Base-by-base conservation (phyloP, 1,140 invertebrate species). In the Batillaria attramentaria region DNA sequence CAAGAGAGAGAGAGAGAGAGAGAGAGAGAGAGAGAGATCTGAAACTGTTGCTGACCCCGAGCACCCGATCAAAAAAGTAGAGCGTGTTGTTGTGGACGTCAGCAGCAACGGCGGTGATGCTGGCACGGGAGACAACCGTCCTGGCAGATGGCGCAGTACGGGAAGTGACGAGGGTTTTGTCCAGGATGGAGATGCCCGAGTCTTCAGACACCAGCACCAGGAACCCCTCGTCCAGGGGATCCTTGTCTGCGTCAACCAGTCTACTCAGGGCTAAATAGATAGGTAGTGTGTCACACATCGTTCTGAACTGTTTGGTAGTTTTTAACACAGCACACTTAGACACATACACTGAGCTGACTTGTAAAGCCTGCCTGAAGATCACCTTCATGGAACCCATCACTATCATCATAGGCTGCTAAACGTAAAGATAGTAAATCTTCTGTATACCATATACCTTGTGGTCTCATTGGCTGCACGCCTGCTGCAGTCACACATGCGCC, bases 51-150 rank as follows among this genome's bases (percentile, higher is more conserved):
- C 72, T 35, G 28, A 73, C 72, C 16, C 50, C 28, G n/a, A 57
- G 6, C n/a, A 20, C 37, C 10, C 72, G 46, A 24, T 73, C 46
- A 35, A 57, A 73, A n/a, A 73, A 73, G 35, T 73, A 73, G 28
- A 73, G 33, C 1, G 39, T 2, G 5, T n/a, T 57, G 16, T 73
- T 20, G 28, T 1, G 5, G 28, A 73, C 72, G 50, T 73, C 72
- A 37, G 50, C 72, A 37, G 46, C 50, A 31, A 73, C 60, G 43
- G 72, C 72, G 2, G 50, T 73, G 46, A 73, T 33, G 50, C 72
- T 60, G 46, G 54, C 46, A 54, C 33, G 72, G 35, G 50, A 20
- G 35, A 57, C 16, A 37, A 73, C 60, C 31, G 35, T n/a, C 16
- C 46, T 69, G 35, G 66, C 28, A 20, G 46, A n/a, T 3, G 46